A percentile compares a stretch with the other conserved stretches of the same genome.
Conservation (phyloP, 1,140 invertebrate species). For the Temnothorax nylanderi region DNA sequence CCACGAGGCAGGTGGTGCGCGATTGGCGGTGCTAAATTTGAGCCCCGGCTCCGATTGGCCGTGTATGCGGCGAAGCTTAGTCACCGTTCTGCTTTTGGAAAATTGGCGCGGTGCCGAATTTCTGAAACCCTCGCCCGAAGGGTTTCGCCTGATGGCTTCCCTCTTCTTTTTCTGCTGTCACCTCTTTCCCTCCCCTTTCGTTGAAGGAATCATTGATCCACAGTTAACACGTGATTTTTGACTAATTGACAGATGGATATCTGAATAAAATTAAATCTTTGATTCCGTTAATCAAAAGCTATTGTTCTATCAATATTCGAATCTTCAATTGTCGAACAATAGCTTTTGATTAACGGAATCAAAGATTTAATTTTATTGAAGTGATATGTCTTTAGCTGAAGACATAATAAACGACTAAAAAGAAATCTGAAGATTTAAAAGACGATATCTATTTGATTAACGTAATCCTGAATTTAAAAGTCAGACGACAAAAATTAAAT, state of each 20-base stretch:
- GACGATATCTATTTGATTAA: not conserved
- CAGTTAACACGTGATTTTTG: not conserved
- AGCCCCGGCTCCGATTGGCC: constrained; percentile 61
- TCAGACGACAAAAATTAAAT: not conserved
- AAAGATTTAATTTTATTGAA: not conserved
- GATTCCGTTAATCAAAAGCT: not conserved
- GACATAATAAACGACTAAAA: not conserved
- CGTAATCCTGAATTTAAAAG: not conserved
- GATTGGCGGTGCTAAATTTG: constrained; percentile 75
- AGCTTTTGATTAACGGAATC: no score
- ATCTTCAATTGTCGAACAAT: not conserved
- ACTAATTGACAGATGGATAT: constrained; percentile 12
- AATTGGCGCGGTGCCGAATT: constrained; percentile 77
- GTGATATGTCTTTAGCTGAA: not conserved
- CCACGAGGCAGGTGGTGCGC: constrained; percentile 64
- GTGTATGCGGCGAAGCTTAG: constrained; percentile 67
- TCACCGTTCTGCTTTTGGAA: constrained; percentile 78
- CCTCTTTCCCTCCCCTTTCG: constrained; percentile 39
- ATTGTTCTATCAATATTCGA: not conserved
- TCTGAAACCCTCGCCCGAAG: constrained; percentile 72
- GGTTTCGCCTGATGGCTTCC: constrained; percentile 50
- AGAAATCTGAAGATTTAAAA: not conserved
- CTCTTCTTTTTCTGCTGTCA: constrained; percentile 50
- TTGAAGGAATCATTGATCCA: constrained; percentile 17
- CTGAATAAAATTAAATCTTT: not conserved